These are phyloP conservation scores for Candoia aspera DNA, from an alignment of 2,113 vertebrate genomes.

Conservation along the genomic window DNA sequence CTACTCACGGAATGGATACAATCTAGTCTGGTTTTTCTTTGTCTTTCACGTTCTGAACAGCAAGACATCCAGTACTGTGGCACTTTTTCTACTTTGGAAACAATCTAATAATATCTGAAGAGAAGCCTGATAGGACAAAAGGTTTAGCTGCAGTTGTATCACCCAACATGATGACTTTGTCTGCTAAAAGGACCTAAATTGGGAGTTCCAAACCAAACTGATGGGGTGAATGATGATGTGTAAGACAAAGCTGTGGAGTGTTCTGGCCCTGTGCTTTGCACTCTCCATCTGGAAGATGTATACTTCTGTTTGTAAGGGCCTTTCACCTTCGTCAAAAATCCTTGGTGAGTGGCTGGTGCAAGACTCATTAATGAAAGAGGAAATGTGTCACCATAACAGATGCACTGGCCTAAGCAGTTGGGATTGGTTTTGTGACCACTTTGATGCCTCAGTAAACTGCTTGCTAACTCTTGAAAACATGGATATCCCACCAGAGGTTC, in stretches of 20 bases:
- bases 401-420: slow-evolving; percentile 57
- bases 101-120: neutral
- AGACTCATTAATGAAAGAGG: neutral
- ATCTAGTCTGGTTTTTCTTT: neutral
- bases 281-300: slow-evolving; percentile 52
- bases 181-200: neutral
- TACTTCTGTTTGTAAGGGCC: neutral
- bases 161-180: neutral
- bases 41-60: neutral
- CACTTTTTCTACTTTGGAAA: neutral
- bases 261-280: slow-evolving; percentile 39
- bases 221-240: slow-evolving; percentile 26
- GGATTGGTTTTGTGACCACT: slow-evolving; percentile 73
- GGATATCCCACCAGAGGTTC: slow-evolving; percentile 52
- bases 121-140: neutral
- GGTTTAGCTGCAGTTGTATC: neutral
- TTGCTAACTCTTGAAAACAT: slow-evolving; percentile 56
- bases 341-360: fast-evolving
- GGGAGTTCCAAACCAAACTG: neutral
- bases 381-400: slow-evolving; percentile 31
- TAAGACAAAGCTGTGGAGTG: neutral
- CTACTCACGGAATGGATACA: neutral
- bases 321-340: neutral
- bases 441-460: slow-evolving; percentile 62
- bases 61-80: neutral